These are phyloP conservation scores for Gambelia wislizenii DNA, from an alignment of 2,797 vertebrate genomes.

Conservation along the genomic window DNA sequence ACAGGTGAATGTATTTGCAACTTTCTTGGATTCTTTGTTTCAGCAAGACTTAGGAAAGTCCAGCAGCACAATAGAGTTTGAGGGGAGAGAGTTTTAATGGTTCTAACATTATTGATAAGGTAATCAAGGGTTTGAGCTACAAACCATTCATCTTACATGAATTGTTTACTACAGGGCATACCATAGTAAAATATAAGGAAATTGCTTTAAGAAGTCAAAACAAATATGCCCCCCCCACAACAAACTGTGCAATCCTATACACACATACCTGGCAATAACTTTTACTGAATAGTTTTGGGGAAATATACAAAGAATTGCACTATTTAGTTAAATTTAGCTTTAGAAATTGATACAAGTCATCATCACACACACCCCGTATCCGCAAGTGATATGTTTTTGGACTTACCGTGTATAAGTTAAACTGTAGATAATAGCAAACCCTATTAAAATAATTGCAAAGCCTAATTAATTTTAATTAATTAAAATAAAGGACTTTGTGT, in stretches of 20 bases:
- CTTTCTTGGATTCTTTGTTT: background rate
- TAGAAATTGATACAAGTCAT: background rate
- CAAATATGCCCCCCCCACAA: background rate
- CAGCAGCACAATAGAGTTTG: background rate
- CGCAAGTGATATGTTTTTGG: too few relatives aligned
- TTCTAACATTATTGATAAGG: background rate
- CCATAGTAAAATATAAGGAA: background rate
- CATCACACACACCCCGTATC: too few relatives aligned
- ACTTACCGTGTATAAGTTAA: too few relatives aligned
- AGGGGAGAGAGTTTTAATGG: background rate
- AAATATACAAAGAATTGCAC: background rate
- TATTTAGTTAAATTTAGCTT: background rate
- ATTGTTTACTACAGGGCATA: background rate
- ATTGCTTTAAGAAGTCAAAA: background rate
- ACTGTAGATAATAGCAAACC: too few relatives aligned
- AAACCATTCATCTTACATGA: background rate
- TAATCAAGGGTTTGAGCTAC: background rate
- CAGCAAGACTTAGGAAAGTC: background rate
- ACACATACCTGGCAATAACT: background rate
- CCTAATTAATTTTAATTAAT: too few relatives aligned
- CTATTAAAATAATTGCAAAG: too few relatives aligned
- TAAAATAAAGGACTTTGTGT: too few relatives aligned
- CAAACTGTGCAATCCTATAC: background rate
- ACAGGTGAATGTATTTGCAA: background rate
- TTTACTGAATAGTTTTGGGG: background rate